Conservation (phyloP, 2,113 vertebrate genomes). For the Antechinus flavipes region DNA sequence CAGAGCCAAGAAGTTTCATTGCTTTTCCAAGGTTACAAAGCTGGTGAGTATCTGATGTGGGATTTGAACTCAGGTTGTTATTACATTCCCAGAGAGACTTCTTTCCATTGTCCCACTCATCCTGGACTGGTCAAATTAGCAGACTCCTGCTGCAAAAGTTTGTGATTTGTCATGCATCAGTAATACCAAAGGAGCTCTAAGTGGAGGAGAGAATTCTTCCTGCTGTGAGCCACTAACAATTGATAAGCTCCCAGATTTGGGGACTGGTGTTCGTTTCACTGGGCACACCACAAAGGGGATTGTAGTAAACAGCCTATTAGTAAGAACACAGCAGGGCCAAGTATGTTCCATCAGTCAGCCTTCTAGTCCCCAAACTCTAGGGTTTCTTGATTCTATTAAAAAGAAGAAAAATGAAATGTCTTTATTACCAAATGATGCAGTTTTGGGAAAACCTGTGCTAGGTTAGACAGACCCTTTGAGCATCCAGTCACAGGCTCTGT, state of each 20-base stretch:
- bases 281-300: neutral
- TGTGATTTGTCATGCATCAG: neutral
- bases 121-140: neutral
- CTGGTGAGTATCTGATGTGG: neutral
- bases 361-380: neutral
- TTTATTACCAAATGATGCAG: neutral
- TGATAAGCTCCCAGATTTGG: too few species aligned
- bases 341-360: neutral
- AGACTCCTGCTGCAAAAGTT: neutral
- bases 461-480: neutral
- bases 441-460: slow-evolving; percentile 21
- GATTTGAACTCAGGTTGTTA: neutral
- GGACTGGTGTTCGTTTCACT: neutral
- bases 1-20: neutral
- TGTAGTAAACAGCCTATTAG: neutral
- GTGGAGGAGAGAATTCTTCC: neutral
- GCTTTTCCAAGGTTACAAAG: neutral
- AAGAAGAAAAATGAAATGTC: neutral
- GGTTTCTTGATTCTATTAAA: slow-evolving; percentile 20
- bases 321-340: neutral
- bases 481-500: neutral
- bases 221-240: neutral
- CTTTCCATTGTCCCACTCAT: neutral
- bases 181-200: neutral
- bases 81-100: neutral